Evolutionary conservation across 2,113 vertebrate genomes (phyloP).

Genomic region (Raphicerus campestris): DNA sequence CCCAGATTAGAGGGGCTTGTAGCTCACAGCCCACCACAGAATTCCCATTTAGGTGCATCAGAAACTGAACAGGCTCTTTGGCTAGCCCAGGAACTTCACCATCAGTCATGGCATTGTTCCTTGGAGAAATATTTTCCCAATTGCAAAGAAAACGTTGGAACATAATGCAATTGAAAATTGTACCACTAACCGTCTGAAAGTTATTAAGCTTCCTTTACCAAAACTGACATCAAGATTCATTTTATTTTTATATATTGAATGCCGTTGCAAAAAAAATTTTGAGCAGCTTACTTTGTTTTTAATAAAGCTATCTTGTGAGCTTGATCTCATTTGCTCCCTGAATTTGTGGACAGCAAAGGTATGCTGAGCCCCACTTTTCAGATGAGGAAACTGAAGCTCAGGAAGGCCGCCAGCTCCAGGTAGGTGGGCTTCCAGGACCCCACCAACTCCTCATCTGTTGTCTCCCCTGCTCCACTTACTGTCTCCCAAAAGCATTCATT

Average conservation of each 20-base stretch:
- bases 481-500: not conserved
- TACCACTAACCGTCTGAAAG: not conserved
- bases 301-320: not conserved
- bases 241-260: not conserved
- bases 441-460: not conserved
- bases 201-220: not conserved
- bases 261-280: not conserved
- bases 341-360: not conserved
- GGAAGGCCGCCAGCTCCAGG: not conserved
- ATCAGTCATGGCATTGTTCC: not conserved
- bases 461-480: not conserved
- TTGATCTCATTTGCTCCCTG: not conserved
- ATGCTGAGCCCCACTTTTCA: not conserved
- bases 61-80: not conserved
- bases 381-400: not conserved
- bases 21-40: not conserved
- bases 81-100: not conserved
- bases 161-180: not conserved
- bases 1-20: not conserved
- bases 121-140: not conserved
- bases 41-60: not conserved
- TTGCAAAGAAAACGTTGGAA: conserved; percentile 7
- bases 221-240: not conserved
- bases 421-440: not conserved
- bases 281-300: not conserved